These are phyloP conservation scores for Galaxias olidus DNA, from an alignment of 2,797 vertebrate genomes.

Conservation along the genomic window DNA sequence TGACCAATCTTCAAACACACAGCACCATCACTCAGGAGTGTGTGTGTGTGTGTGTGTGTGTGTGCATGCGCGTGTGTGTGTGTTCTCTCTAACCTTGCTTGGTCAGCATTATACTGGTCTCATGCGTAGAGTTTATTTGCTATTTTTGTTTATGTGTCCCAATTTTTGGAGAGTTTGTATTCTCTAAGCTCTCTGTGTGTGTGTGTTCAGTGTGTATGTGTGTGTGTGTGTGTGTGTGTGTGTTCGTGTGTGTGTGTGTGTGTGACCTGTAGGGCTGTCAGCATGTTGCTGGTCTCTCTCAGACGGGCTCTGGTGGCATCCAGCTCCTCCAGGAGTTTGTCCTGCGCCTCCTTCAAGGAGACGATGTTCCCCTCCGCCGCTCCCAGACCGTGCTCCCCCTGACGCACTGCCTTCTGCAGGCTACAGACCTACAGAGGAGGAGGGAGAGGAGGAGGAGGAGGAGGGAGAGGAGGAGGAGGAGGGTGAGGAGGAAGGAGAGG, in stretches of 20 bases:
- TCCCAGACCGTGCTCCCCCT: slow-evolving; percentile 88
- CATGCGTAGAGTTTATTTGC: neutral
- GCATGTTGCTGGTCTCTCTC: slow-evolving; percentile 89
- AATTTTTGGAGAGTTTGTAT: too few relatives aligned
- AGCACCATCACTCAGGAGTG: neutral
- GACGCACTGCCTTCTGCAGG: slow-evolving; percentile 86
- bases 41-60: slow-evolving; percentile 12
- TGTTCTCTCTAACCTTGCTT: neutral
- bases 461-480: neutral
- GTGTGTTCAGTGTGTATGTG: slow-evolving; percentile 5
- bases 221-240: slow-evolving; percentile 5
- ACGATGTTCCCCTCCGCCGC: slow-evolving; percentile 89
- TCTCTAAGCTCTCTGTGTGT: neutral
- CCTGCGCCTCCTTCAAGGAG: slow-evolving; percentile 91
- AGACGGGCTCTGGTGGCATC: slow-evolving; percentile 87
- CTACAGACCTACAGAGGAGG: slow-evolving; percentile 77
- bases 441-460: neutral
- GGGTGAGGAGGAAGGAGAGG: neutral
- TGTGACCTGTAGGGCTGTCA: slow-evolving; percentile 88
- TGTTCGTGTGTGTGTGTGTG: slow-evolving; percentile 3
- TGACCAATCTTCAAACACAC: neutral
- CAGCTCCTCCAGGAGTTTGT: slow-evolving; percentile 91
- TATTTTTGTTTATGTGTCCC: too few relatives aligned
- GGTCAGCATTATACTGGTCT: neutral
- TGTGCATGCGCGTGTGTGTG: neutral